phyloP scores from a whole-genome alignment of 1,140 invertebrate species.

The Luehdorfia chinensis region DNA sequence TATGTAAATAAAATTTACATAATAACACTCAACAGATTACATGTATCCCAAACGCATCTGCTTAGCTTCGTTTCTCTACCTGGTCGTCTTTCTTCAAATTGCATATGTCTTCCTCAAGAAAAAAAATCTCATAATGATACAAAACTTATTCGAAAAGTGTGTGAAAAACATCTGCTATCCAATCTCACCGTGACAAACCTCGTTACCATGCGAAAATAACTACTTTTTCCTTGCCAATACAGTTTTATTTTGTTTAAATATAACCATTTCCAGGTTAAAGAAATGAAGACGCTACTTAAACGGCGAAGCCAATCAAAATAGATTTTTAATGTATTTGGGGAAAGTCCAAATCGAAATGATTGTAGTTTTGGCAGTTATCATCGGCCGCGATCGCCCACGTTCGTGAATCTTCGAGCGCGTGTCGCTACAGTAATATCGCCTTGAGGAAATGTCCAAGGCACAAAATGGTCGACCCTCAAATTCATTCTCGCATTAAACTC shows the following conservation, averaged over 20 bases:
- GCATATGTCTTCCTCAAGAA: conserved; percentile 59
- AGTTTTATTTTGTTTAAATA: conserved; percentile 1
- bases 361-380: conserved; percentile 30
- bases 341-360: neutral
- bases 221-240: neutral
- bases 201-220: neutral
- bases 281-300: neutral
- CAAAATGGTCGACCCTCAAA: conserved; percentile 10
- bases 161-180: conserved; percentile 64
- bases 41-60: conserved; percentile 32
- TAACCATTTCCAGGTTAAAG: neutral
- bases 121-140: conserved; percentile 67
- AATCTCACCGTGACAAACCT: conserved; percentile 13
- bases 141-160: conserved; percentile 55
- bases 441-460: conserved; percentile 29
- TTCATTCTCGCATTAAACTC: conserved; percentile 27
- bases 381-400: conserved; percentile 30
- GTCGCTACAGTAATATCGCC: conserved; percentile 27
- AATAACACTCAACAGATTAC: conserved; percentile 1
- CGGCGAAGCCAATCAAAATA: conserved; percentile 16
- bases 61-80: conserved; percentile 35
- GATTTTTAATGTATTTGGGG: conserved; percentile 6
- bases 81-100: conserved; percentile 40
- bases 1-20: neutral
- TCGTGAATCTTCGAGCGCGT: conserved; percentile 46